Percentiles rank a stretch among this genome's conserved stretches.
These are phyloP conservation scores for Lysiphlebus fabarum DNA, from an alignment of 1,140 invertebrate species.

Conservation along the genomic window DNA sequence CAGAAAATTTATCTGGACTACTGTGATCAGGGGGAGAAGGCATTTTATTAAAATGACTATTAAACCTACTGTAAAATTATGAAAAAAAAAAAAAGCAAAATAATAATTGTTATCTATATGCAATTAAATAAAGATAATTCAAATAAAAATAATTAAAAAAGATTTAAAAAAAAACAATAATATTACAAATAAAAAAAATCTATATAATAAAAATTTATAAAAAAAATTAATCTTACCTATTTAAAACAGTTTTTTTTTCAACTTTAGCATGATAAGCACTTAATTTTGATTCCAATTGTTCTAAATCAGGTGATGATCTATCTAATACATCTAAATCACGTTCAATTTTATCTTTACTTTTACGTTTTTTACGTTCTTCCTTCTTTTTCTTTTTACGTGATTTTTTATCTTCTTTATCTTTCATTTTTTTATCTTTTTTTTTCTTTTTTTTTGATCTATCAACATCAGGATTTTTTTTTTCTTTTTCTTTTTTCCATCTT, in stretches of 20 bases:
- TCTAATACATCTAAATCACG: slow-evolving; percentile 62
- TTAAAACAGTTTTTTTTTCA: slow-evolving; percentile 64
- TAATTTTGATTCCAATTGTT: slow-evolving; percentile 73
- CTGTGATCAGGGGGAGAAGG: slow-evolving; percentile 49
- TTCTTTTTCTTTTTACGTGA: slow-evolving; percentile 67
- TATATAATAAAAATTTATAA: slow-evolving; percentile 20
- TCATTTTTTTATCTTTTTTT: slow-evolving; percentile 65
- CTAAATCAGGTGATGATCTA: slow-evolving; percentile 64
- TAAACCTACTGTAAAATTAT: slow-evolving; percentile 50
- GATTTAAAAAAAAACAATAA: slow-evolving; percentile 6
- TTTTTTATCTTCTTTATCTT: slow-evolving; percentile 58
- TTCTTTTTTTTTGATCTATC: slow-evolving; percentile 71
- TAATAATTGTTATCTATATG: slow-evolving; percentile 15
- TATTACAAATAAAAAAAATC: slow-evolving; percentile 6
- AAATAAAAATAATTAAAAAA: slow-evolving; percentile 24
- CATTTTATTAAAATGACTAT: slow-evolving; percentile 54
- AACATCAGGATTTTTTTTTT: slow-evolving; percentile 63
- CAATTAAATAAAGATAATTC: too few species aligned
- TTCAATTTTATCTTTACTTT: slow-evolving; percentile 59
- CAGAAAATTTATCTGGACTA: slow-evolving; percentile 51
- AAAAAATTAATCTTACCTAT: slow-evolving; percentile 39
- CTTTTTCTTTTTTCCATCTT: slow-evolving; percentile 70
- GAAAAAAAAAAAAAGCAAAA: slow-evolving; percentile 32
- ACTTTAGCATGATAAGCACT: slow-evolving; percentile 75
- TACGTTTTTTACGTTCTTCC: slow-evolving; percentile 65